Evolutionary conservation across 2,113 vertebrate species (phyloP).

Genomic region (Glareola pratincola): DNA sequence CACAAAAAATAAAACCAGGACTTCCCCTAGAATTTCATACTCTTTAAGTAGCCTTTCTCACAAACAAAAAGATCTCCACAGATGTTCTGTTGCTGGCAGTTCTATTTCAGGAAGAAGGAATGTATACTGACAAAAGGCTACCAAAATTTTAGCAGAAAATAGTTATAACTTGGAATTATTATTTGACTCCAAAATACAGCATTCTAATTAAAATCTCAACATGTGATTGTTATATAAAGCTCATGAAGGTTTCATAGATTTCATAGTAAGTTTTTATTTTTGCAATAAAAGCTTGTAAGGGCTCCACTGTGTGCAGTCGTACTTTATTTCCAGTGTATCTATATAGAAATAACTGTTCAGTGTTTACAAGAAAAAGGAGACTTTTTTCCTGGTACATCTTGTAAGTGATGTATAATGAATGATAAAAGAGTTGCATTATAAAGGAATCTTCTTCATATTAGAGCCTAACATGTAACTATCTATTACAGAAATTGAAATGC

Average conservation of each 20-base stretch:
- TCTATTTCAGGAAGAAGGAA: not conserved
- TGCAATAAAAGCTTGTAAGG: not conserved
- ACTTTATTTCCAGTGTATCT: not conserved
- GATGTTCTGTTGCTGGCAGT: not conserved
- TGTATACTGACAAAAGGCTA: not conserved
- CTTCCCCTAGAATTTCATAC: not conserved
- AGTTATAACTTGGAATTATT: not conserved
- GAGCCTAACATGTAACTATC: not conserved
- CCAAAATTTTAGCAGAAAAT: not conserved
- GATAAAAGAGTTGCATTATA: not conserved
- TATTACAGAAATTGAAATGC: conserved; percentile 12
- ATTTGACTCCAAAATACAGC: not conserved
- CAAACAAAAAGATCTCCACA: not conserved
- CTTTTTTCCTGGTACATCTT: not conserved
- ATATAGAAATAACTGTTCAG: not conserved
- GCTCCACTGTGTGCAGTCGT: not conserved
- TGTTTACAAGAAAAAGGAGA: not conserved
- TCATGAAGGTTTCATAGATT: not conserved
- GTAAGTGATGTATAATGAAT: not conserved
- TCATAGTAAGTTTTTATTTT: not conserved
- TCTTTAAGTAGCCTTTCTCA: not conserved
- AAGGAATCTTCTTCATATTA: not conserved
- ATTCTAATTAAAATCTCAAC: not conserved
- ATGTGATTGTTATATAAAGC: not conserved
- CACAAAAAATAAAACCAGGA: not conserved